Evolutionary conservation across 2,113 vertebrate species (phyloP).

Genomic region (Uropsilus gracilis): DNA sequence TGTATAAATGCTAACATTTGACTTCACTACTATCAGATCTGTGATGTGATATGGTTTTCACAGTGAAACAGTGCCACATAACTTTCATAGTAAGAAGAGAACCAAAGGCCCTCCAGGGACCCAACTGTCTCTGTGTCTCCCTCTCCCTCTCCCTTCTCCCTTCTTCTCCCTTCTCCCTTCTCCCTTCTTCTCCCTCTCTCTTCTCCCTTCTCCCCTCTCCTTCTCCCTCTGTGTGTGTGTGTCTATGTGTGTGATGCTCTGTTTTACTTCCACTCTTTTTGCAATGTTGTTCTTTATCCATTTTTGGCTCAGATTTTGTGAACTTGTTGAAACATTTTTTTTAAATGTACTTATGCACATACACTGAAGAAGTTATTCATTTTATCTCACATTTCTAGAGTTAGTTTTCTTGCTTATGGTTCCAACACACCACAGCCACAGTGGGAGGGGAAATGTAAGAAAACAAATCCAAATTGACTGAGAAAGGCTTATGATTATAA

Average conservation of each 20-base stretch:
- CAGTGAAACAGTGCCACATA: background rate
- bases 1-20: background rate
- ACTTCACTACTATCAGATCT: background rate
- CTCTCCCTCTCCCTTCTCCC: no score
- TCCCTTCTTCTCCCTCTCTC: no score
- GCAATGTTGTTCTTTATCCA: background rate
- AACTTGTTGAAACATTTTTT: background rate
- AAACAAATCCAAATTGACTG: background rate
- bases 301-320: slow-evolving; percentile 30
- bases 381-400: slow-evolving; percentile 31
- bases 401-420: background rate
- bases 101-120: background rate
- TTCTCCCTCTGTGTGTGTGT: background rate
- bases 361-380: slow-evolving; percentile 6
- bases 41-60: background rate
- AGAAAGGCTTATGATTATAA: background rate
- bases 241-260: background rate
- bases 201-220: no score
- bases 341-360: background rate
- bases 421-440: background rate
- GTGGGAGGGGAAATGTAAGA: background rate
- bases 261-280: background rate
- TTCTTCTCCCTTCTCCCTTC: no score
- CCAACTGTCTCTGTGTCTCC: background rate
- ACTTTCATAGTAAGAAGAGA: slow-evolving; percentile 23